Percentiles rank a stretch among this genome's conserved stretches.
These are phyloP conservation scores for Pyrochroa serraticornis DNA, from an alignment of 2,888 invertebrate genomes.

Conservation along the genomic window DNA sequence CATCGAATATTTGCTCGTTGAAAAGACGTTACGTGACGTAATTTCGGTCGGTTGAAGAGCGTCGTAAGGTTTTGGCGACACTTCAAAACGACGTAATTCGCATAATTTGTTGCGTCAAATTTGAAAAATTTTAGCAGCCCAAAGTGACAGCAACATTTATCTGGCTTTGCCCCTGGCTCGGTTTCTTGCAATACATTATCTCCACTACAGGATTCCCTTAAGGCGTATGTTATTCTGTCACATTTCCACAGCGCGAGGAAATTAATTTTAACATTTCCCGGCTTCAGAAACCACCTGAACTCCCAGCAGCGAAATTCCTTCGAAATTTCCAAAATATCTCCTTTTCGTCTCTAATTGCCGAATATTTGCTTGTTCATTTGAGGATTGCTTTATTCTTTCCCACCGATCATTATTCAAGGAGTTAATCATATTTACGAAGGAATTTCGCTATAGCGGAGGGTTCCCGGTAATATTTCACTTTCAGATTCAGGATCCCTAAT, in stretches of 20 bases:
- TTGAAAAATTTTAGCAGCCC: not conserved
- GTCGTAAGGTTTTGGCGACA: no score
- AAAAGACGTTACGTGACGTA: no score
- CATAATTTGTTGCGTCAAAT: not conserved
- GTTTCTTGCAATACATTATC: slow-evolving; percentile 19
- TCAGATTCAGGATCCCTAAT: slow-evolving; percentile 4
- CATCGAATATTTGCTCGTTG: no score
- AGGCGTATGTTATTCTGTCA: slow-evolving; percentile 13
- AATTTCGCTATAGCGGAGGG: not conserved
- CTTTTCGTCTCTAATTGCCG: not conserved
- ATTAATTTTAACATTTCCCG: not conserved
- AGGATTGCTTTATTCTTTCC: no score
- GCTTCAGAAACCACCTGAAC: not conserved
- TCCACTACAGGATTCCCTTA: slow-evolving; percentile 10
- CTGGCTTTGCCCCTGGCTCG: slow-evolving; percentile 13
- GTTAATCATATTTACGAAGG: not conserved
- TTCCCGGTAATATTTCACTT: slow-evolving; percentile 4
- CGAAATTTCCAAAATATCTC: not conserved
- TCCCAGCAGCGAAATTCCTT: no score
- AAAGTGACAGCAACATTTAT: slow-evolving; percentile 10
- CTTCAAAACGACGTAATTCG: not conserved
- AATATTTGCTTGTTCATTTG: no score
- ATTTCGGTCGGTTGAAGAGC: no score
- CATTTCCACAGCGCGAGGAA: not conserved
- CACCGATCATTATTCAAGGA: not conserved